Conservation (phyloP, 2,797 vertebrate species). For the Sciurus carolinensis region DNA sequence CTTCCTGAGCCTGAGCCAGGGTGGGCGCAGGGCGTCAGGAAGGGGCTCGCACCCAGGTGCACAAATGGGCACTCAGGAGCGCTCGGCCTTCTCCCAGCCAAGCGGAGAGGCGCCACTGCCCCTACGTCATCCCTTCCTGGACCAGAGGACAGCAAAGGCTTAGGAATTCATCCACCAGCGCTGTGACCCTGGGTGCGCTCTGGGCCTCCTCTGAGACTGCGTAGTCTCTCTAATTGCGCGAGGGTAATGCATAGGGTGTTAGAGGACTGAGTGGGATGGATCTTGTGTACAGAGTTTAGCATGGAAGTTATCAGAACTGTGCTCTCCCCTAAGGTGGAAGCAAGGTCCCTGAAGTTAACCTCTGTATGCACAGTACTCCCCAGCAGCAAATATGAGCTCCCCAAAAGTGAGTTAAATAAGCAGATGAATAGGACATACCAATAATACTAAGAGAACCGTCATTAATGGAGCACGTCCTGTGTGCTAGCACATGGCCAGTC, state of each 20-base stretch:
- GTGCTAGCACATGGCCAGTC: background rate
- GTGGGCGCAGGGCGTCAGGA: background rate
- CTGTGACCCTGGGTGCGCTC: background rate
- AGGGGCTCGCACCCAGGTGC: fast-evolving
- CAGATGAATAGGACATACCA: background rate
- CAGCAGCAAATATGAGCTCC: fast-evolving
- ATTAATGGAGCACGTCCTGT: fast-evolving
- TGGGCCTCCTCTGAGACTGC: background rate
- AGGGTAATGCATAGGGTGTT: fast-evolving
- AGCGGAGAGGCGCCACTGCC: fast-evolving
- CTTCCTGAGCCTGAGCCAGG: too few relatives aligned
- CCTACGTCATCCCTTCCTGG: fast-evolving
- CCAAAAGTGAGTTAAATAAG: fast-evolving
- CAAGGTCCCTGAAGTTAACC: fast-evolving
- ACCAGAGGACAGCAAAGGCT: background rate
- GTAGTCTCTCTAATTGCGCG: background rate
- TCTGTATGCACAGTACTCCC: fast-evolving
- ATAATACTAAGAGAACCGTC: background rate
- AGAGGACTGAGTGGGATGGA: background rate
- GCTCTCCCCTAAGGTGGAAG: background rate
- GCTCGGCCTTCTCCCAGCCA: background rate
- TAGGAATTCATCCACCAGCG: background rate
- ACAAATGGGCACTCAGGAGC: fast-evolving
- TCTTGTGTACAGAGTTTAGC: background rate
- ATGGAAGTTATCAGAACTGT: background rate